Evolutionary conservation across 2,797 vertebrate genomes (phyloP).

Genomic region (Pangasius macronema): DNA sequence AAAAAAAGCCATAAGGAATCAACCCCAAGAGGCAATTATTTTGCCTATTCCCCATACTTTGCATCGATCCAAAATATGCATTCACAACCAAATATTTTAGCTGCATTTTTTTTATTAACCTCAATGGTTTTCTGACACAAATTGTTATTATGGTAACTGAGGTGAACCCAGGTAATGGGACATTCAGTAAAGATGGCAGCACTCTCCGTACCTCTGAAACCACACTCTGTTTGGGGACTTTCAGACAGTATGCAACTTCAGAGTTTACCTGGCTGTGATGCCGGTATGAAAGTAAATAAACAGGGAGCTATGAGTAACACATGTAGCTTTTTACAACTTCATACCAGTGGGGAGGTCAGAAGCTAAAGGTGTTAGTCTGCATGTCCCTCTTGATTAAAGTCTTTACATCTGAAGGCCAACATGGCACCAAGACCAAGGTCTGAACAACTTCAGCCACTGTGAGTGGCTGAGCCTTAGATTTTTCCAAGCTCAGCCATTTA

Average conservation of each 20-base stretch:
- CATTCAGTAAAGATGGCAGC: constrained; percentile 4
- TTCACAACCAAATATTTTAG: background rate
- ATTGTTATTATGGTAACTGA: constrained; percentile 48
- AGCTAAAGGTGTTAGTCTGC: constrained; percentile 29
- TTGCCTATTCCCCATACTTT: background rate
- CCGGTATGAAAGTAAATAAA: constrained; percentile 74
- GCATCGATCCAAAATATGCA: background rate
- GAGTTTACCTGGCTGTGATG: constrained; percentile 66
- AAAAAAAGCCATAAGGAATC: background rate
- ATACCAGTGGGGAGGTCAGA: constrained; percentile 61
- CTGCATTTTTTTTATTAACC: background rate
- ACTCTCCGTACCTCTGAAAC: constrained; percentile 27
- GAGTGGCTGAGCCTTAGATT: background rate
- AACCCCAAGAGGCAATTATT: background rate
- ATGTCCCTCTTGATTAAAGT: constrained; percentile 61
- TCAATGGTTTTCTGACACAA: constrained; percentile 22
- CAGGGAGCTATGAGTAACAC: constrained; percentile 70
- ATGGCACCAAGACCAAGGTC: constrained; percentile 17
- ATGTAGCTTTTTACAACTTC: constrained; percentile 68
- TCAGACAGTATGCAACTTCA: constrained; percentile 55
- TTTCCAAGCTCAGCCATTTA: background rate
- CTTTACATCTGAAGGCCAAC: constrained; percentile 3
- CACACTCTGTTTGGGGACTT: constrained; percentile 54
- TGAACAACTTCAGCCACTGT: constrained; percentile 13
- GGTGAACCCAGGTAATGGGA: constrained; percentile 26